Evolutionary conservation across 2,888 invertebrate genomes (phyloP).

Genomic region (Neoascia interrupta): DNA sequence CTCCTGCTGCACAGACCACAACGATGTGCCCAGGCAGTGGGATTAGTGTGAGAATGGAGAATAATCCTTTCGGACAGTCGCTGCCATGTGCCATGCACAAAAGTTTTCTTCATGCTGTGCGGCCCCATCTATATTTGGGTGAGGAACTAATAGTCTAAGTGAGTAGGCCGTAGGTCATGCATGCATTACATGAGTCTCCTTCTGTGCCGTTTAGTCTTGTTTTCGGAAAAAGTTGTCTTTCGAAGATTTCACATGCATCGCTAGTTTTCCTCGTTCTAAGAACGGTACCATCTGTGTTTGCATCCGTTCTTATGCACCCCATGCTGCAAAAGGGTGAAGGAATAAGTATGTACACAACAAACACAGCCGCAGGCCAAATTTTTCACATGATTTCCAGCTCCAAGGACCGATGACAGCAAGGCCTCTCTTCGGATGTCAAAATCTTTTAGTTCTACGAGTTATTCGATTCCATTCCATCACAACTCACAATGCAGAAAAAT

Average conservation of each 20-base stretch:
- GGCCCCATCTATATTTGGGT: neutral
- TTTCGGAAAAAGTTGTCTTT: constrained; percentile 33
- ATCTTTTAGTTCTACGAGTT: constrained; percentile 30
- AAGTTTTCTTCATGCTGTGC: constrained; percentile 35
- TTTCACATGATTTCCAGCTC: neutral
- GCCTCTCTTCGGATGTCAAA: constrained; percentile 26
- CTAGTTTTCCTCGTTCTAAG: constrained; percentile 46
- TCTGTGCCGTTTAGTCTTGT: constrained; percentile 11
- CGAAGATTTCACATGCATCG: constrained; percentile 54
- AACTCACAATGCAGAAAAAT: neutral
- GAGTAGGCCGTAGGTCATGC: constrained; percentile 64
- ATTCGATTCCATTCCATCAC: constrained; percentile 43
- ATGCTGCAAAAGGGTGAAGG: too few species aligned
- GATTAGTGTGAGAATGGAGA: neutral
- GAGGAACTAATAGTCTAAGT: constrained; percentile 35
- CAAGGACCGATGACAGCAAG: neutral
- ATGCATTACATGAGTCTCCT: constrained; percentile 50
- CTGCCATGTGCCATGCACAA: constrained; percentile 46
- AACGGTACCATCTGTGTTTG: constrained; percentile 45
- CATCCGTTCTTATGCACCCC: too few species aligned
- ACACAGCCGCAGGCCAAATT: too few species aligned
- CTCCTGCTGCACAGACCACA: neutral
- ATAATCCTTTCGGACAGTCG: constrained; percentile 47
- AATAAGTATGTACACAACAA: too few species aligned
- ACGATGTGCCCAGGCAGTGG: constrained; percentile 4